Conservation (phyloP, 92 coral and sea anemone species). For the Montipora capitata region DNA sequence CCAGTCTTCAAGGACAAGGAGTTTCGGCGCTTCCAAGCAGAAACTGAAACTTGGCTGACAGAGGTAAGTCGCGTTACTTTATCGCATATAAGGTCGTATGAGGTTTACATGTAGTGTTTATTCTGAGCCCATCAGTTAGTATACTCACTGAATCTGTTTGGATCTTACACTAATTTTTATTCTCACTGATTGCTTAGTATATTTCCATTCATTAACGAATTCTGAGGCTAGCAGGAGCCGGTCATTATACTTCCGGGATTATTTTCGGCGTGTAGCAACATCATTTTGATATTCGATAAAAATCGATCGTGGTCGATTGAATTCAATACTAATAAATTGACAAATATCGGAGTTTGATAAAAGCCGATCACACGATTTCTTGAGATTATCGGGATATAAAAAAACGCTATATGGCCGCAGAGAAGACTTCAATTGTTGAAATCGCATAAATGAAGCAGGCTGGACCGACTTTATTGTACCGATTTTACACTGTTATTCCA, state of each 20-base stretch:
- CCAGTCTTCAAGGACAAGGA: slow-evolving; percentile 2
- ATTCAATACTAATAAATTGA: slow-evolving; percentile 8
- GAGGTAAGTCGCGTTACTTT: neutral
- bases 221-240: neutral
- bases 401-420: slow-evolving; percentile 1
- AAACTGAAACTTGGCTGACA: neutral
- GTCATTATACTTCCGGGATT: slow-evolving; percentile 6
- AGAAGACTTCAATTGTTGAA: neutral
- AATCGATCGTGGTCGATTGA: slow-evolving; percentile 1
- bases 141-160: neutral
- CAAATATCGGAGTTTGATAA: neutral
- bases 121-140: slow-evolving; percentile 9
- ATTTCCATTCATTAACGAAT: neutral
- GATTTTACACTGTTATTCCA: neutral
- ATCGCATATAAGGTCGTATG: neutral
- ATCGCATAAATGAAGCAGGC: slow-evolving; percentile 9
- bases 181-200: neutral
- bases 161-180: neutral
- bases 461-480: neutral
- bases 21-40: slow-evolving; percentile 9
- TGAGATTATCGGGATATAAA: slow-evolving; percentile 13
- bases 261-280: neutral
- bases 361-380: slow-evolving; percentile 18
- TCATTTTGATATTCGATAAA: neutral
- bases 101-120: neutral